phyloP scores from a whole-genome alignment of 1,140 invertebrate species.

The Habropoda laboriosa region DNA sequence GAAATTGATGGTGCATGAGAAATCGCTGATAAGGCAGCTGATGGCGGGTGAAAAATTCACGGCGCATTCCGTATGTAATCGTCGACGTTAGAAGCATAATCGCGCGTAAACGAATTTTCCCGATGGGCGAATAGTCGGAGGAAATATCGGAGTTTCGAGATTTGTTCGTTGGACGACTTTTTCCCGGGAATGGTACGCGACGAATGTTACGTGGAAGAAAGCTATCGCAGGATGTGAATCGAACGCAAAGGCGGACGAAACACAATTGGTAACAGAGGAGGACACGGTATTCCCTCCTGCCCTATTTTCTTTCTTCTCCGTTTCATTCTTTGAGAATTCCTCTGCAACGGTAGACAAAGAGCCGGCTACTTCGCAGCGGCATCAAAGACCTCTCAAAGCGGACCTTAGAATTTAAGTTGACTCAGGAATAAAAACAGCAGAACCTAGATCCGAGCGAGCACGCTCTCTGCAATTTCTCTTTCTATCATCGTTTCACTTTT shows the following conservation, averaged over 20 bases:
- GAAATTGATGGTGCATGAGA: background rate
- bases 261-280: background rate
- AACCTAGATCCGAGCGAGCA: background rate
- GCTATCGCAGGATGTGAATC: background rate
- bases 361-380: constrained; percentile 5
- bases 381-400: constrained; percentile 15
- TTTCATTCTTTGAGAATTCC: constrained; percentile 11
- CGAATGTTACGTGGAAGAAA: background rate
- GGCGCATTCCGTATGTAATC: background rate
- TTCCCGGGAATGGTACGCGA: no score
- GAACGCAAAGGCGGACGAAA: background rate
- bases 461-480: no score
- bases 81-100: background rate
- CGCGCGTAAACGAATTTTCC: background rate
- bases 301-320: background rate
- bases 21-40: background rate
- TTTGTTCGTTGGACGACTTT: no score
- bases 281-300: background rate
- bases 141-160: no score
- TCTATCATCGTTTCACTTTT: no score
- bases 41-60: background rate
- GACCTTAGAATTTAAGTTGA: constrained; percentile 34
- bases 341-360: constrained; percentile 3
- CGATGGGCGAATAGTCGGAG: no score
- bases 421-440: constrained; percentile 5